These are phyloP conservation scores for Trypoxylon attenuatum DNA, from an alignment of 2,888 invertebrate genomes.

Conservation along the genomic window DNA sequence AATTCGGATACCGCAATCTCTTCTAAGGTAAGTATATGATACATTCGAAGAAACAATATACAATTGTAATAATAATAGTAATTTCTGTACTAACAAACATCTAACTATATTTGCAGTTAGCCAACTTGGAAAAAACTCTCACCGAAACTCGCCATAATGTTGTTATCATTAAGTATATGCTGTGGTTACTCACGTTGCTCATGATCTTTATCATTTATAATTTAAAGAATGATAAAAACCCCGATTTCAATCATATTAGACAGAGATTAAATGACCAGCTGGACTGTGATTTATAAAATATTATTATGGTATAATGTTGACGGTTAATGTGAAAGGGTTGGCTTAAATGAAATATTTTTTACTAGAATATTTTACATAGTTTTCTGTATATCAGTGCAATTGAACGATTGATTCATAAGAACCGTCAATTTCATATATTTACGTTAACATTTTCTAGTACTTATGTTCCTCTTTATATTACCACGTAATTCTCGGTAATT, in stretches of 20 bases:
- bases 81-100: background rate
- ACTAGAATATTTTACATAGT: constrained; percentile 12
- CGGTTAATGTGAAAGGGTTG: constrained; percentile 2
- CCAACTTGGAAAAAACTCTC: constrained; percentile 74
- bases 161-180: constrained; percentile 75
- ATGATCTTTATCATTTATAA: constrained; percentile 74
- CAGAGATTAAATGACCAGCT: constrained; percentile 55
- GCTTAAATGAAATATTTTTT: constrained; percentile 11
- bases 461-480: constrained; percentile 1
- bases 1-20: constrained; percentile 61
- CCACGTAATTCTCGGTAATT: no score
- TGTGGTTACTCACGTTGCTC: constrained; percentile 76
- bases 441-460: constrained; percentile 17
- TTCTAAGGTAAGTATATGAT: constrained; percentile 60
- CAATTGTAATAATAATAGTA: background rate
- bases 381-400: background rate
- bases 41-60: background rate
- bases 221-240: constrained; percentile 72
- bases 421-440: constrained; percentile 16
- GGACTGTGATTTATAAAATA: constrained; percentile 55
- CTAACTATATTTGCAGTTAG: constrained; percentile 62
- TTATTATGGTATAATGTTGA: constrained; percentile 19
- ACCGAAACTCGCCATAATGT: constrained; percentile 75
- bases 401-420: background rate
- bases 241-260: background rate